These are phyloP conservation scores for Heliconius erato DNA, from an alignment of 2,888 invertebrate genomes.

Conservation along the genomic window DNA sequence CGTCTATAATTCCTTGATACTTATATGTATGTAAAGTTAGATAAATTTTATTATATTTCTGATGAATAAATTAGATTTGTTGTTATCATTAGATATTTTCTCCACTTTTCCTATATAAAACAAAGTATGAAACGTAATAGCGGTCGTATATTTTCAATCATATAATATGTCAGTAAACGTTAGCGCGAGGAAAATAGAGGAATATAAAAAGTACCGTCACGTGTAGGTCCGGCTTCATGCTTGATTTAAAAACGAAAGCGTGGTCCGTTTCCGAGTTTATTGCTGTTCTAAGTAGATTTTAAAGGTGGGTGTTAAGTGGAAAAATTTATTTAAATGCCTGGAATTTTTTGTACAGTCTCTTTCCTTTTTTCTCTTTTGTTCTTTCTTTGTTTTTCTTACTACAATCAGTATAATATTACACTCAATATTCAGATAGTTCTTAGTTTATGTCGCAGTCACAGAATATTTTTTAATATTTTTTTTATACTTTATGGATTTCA, in stretches of 20 bases:
- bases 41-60: not conserved
- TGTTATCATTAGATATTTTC: slow-evolving; percentile 3
- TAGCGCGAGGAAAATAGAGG: slow-evolving; percentile 35
- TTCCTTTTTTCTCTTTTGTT: no score
- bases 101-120: not conserved
- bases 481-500: no score
- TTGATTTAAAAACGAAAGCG: slow-evolving; percentile 47
- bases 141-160: slow-evolving; percentile 40
- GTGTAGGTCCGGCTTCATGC: slow-evolving; percentile 45
- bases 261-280: slow-evolving; percentile 50
- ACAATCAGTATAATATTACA: not conserved
- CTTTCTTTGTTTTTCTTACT: not conserved
- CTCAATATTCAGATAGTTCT: no score
- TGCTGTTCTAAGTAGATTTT: slow-evolving; percentile 44
- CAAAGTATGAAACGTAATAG: slow-evolving; percentile 14
- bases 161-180: slow-evolving; percentile 21
- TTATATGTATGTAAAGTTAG: not conserved
- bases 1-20: no score
- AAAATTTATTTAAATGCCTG: not conserved
- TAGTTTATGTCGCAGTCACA: no score
- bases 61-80: not conserved
- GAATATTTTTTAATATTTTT: no score
- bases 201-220: slow-evolving; percentile 46
- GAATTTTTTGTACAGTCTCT: not conserved
- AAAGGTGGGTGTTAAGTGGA: not conserved